These are phyloP conservation scores for Leptinotarsa lineolata DNA, from an alignment of 1,140 invertebrate genomes.

Conservation along the genomic window DNA sequence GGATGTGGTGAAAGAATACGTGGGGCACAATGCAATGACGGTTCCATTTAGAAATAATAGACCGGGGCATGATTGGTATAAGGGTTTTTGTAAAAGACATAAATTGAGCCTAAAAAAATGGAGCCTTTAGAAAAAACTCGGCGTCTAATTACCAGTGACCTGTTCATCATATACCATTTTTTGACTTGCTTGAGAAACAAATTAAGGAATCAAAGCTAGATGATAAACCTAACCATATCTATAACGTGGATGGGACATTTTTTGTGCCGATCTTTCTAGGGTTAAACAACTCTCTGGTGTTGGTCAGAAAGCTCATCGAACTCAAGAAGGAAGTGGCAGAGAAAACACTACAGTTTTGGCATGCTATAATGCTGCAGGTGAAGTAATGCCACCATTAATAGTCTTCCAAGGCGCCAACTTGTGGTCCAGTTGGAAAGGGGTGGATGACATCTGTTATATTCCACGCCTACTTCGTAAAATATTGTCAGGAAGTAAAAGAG, in stretches of 20 bases:
- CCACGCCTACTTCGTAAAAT: neutral
- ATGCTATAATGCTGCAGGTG: neutral
- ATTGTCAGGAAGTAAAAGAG: neutral
- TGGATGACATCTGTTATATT: too few species aligned
- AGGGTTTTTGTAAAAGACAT: neutral
- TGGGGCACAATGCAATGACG: neutral
- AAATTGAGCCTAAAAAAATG: neutral
- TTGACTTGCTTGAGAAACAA: neutral
- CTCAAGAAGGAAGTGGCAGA: constrained; percentile 2
- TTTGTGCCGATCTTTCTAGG: too few species aligned
- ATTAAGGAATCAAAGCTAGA: neutral
- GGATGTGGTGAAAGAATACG: too few species aligned
- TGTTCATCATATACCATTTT: too few species aligned
- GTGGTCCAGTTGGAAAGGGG: neutral
- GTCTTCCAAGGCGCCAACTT: neutral
- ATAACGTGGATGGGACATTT: too few species aligned
- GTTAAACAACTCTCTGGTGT: neutral
- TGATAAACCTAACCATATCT: neutral
- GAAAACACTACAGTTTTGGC: constrained; percentile 8
- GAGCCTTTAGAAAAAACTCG: neutral
- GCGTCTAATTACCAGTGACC: neutral
- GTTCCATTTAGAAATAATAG: neutral
- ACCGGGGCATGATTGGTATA: neutral
- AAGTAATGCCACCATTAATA: neutral
- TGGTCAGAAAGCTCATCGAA: neutral